phyloP scores from a whole-genome alignment of 2,888 invertebrate genomes.

The Malachius bipustulatus region DNA sequence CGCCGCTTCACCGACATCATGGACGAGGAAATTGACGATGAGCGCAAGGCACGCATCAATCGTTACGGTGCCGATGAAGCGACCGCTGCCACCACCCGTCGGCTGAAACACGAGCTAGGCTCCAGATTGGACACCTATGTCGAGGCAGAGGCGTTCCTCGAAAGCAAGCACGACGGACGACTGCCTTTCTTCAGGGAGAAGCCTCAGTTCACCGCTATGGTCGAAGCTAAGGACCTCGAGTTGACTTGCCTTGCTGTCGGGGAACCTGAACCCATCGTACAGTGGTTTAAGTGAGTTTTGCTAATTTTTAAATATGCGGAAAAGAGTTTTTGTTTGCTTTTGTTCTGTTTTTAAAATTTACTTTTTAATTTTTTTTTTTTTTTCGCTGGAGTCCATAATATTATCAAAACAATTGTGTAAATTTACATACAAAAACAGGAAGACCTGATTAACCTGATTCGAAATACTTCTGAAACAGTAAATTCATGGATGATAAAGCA shows the following conservation, averaged over 20 bases:
- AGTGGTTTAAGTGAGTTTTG: slow-evolving; percentile 78
- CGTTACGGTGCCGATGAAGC: slow-evolving; percentile 56
- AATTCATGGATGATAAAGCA: no score
- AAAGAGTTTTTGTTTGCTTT: no score
- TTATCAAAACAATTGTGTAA: no score
- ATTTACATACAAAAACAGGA: no score
- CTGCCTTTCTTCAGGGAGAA: slow-evolving; percentile 89
- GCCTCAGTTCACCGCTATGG: slow-evolving; percentile 71
- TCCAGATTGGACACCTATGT: slow-evolving; percentile 73
- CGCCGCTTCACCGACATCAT: slow-evolving; percentile 87
- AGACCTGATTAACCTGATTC: no score
- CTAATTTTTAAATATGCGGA: no score
- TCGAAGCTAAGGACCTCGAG: slow-evolving; percentile 64
- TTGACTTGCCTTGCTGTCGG: slow-evolving; percentile 77
- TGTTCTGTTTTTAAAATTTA: no score
- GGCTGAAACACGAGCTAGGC: slow-evolving; percentile 74
- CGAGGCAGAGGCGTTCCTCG: slow-evolving; percentile 76
- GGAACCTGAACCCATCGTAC: slow-evolving; percentile 73
- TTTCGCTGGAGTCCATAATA: no score
- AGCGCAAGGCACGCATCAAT: slow-evolving; percentile 68
- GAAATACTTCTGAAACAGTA: no score
- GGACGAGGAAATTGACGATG: slow-evolving; percentile 93
- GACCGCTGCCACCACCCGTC: slow-evolving; percentile 47
- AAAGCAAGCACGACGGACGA: slow-evolving; percentile 62
- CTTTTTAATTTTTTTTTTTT: no score